phyloP scores from a whole-genome alignment of 1,140 invertebrate species.

The Trichomalopsis sarcophagae region DNA sequence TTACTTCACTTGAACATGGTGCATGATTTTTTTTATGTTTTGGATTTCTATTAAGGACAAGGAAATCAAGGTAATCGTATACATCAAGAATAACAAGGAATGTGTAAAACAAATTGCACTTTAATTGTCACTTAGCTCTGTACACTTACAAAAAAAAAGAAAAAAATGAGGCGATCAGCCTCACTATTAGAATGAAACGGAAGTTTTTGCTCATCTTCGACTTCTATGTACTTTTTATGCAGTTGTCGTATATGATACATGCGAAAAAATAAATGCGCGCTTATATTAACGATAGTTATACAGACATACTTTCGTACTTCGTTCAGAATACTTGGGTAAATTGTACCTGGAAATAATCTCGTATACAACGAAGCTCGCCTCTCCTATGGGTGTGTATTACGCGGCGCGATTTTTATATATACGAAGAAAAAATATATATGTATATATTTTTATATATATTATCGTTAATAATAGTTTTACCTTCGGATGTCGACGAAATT shows the following conservation, averaged over 20 bases:
- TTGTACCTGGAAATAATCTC: conserved; percentile 36
- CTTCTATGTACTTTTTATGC: conserved; percentile 13
- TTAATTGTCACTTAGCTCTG: conserved; percentile 53
- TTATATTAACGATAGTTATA: conserved; percentile 13
- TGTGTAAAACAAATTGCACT: conserved; percentile 59
- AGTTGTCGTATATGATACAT: conserved; percentile 11
- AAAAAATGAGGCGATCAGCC: neutral
- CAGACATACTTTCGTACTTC: neutral
- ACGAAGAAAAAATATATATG: neutral
- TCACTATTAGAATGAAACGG: conserved; percentile 12
- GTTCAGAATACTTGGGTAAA: conserved; percentile 30
- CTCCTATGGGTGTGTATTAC: conserved; percentile 35
- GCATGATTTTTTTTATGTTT: neutral
- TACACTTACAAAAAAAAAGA: conserved; percentile 46
- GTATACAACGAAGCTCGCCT: conserved; percentile 24
- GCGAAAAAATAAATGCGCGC: conserved; percentile 36
- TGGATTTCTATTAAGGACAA: neutral
- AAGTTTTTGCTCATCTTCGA: conserved; percentile 21
- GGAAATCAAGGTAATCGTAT: neutral
- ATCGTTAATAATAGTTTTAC: neutral
- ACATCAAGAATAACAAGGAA: neutral
- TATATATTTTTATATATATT: conserved; percentile 12
- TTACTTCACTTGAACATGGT: neutral
- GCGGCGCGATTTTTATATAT: conserved; percentile 1
- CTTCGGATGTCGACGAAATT: conserved; percentile 4